A percentile compares a stretch with the other conserved stretches of the same genome.
These are phyloP conservation scores for Drosophila basisetae DNA, from an alignment of 2,888 invertebrate genomes.

Conservation along the genomic window DNA sequence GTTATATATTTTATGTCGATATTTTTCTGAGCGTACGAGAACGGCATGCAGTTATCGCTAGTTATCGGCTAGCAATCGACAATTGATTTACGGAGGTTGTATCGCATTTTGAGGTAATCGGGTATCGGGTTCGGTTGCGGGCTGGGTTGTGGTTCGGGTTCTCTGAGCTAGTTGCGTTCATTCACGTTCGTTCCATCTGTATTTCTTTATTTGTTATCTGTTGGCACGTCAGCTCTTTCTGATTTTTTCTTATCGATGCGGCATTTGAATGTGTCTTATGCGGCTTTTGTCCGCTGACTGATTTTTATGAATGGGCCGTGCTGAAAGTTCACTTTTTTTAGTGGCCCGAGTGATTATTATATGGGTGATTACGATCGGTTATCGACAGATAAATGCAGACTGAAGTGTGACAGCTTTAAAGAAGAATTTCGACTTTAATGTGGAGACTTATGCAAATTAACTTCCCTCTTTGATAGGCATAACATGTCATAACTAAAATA, in stretches of 20 bases:
- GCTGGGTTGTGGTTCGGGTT: slow-evolving; percentile 1
- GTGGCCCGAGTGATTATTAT: slow-evolving; percentile 6
- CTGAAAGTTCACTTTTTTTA: slow-evolving; percentile 26
- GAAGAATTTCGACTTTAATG: not conserved
- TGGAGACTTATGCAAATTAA: not conserved
- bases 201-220: slow-evolving; percentile 29
- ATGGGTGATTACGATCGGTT: slow-evolving; percentile 15
- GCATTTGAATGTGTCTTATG: slow-evolving; percentile 47
- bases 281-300: slow-evolving; percentile 14
- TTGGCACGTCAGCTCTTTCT: not conserved
- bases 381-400: not conserved
- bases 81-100: slow-evolving; percentile 41
- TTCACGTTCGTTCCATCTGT: slow-evolving; percentile 76
- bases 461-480: slow-evolving; percentile 25
- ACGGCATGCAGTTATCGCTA: slow-evolving; percentile 44
- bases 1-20: not conserved
- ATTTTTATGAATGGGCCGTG: slow-evolving; percentile 71
- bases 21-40: not conserved
- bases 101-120: not conserved
- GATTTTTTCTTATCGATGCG: slow-evolving; percentile 42
- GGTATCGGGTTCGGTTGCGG: slow-evolving; percentile 1
- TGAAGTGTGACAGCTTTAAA: not conserved
- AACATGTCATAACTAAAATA: not conserved
- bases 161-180: slow-evolving; percentile 62
- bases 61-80: slow-evolving; percentile 26